These are phyloP conservation scores for Cydia fagiglandana DNA, from an alignment of 1,140 invertebrate species.

Conservation along the genomic window DNA sequence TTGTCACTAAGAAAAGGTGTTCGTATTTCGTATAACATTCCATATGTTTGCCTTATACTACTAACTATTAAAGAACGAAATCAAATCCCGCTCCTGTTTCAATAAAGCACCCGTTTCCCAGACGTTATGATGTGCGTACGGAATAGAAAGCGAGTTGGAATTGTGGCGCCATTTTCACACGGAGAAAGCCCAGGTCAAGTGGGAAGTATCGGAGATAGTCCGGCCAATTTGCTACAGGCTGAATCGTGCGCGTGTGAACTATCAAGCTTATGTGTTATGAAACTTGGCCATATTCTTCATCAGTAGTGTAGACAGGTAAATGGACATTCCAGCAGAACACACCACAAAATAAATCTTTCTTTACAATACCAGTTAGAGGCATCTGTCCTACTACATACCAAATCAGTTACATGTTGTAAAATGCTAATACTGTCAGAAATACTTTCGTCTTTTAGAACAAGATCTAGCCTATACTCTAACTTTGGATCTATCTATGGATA, in stretches of 20 bases:
- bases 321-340: neutral
- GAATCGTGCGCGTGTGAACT: slow-evolving; percentile 11
- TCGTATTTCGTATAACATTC: too few relatives aligned
- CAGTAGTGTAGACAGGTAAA: neutral
- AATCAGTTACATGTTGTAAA: too few relatives aligned
- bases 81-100: neutral
- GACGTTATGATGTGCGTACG: slow-evolving; percentile 24
- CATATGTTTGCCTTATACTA: neutral
- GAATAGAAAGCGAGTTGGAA: slow-evolving; percentile 29
- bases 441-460: too few relatives aligned
- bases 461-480: too few relatives aligned
- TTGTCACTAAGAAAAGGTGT: neutral
- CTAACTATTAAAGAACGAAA: too few relatives aligned
- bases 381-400: too few relatives aligned
- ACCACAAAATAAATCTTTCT: neutral
- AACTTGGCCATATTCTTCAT: neutral
- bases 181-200: slow-evolving; percentile 29
- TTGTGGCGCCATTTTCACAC: slow-evolving; percentile 26
- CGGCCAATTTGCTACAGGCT: slow-evolving; percentile 21
- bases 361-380: too few relatives aligned
- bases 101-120: neutral
- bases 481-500: too few relatives aligned
- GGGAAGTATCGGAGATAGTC: slow-evolving; percentile 17
- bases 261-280: slow-evolving; percentile 19
- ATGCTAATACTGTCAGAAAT: too few relatives aligned